Conservation (phyloP, 2,888 invertebrate genomes). For the Tyria jacobaeae region DNA sequence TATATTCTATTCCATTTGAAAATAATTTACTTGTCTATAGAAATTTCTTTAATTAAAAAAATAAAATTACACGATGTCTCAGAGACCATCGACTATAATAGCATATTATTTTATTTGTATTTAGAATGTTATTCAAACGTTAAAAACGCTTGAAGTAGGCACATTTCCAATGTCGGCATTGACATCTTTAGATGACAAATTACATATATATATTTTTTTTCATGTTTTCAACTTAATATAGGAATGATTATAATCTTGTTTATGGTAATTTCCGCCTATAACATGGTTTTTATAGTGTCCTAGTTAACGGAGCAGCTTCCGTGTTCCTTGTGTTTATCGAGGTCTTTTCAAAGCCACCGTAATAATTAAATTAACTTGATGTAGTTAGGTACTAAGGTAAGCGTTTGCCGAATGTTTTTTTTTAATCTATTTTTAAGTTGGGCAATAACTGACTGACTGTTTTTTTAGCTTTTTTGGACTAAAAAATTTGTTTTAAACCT, state of each 20-base stretch:
- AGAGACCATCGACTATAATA: background rate
- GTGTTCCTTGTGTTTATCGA: background rate
- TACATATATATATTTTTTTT: background rate
- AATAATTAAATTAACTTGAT: background rate
- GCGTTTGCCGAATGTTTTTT: background rate
- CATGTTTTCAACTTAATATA: background rate
- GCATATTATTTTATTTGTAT: background rate
- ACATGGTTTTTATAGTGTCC: background rate
- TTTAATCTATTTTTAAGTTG: no score
- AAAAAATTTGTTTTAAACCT: no score
- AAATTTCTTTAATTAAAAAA: no score
- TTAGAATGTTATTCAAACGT: background rate
- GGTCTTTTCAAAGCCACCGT: background rate
- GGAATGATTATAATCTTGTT: background rate
- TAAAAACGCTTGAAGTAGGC: background rate
- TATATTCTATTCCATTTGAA: no score
- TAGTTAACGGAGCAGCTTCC: background rate
- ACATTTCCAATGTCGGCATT: background rate
- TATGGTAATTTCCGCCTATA: background rate
- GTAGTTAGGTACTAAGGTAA: background rate
- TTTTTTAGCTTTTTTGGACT: no score
- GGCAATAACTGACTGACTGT: no score
- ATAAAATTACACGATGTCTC: no score
- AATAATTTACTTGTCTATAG: no score
- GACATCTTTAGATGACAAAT: background rate